These are phyloP conservation scores for Tridacna crocea DNA, from an alignment of 2,888 invertebrate species.

Conservation along the genomic window DNA sequence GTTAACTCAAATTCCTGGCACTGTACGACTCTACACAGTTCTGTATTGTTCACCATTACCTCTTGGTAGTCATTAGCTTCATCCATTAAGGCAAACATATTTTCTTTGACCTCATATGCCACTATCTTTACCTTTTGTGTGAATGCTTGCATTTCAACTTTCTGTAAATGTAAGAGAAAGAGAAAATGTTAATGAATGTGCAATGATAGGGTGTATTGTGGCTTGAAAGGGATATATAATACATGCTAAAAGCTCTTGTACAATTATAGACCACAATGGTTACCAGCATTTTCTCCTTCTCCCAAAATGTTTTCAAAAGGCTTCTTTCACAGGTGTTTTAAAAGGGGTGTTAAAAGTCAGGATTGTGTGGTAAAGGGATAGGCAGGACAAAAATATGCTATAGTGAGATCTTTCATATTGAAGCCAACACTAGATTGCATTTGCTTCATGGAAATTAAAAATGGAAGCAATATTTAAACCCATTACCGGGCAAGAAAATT, in stretches of 20 bases:
- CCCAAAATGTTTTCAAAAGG: too few species aligned
- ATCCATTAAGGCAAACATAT: constrained; percentile 3
- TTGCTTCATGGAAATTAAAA: constrained; percentile 1
- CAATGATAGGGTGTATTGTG: too few species aligned
- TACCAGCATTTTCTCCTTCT: too few species aligned
- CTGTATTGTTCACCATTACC: background rate
- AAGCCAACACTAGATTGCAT: background rate
- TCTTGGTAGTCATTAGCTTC: background rate
- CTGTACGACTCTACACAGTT: background rate
- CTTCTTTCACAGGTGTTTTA: too few species aligned
- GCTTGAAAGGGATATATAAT: too few species aligned
- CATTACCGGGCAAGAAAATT: background rate
- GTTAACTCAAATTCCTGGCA: background rate
- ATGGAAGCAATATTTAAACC: background rate
- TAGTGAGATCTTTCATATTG: too few species aligned
- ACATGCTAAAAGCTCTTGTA: too few species aligned
- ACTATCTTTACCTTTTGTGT: background rate
- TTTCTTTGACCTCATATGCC: background rate
- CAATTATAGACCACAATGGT: too few species aligned
- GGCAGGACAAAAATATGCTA: too few species aligned
- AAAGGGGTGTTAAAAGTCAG: too few species aligned
- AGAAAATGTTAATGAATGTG: background rate
- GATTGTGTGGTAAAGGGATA: too few species aligned
- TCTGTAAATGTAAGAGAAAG: constrained; percentile 1
- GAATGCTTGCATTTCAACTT: background rate